phyloP scores from a whole-genome alignment of 2,797 vertebrate genomes.

The Acanthis flammea region DNA sequence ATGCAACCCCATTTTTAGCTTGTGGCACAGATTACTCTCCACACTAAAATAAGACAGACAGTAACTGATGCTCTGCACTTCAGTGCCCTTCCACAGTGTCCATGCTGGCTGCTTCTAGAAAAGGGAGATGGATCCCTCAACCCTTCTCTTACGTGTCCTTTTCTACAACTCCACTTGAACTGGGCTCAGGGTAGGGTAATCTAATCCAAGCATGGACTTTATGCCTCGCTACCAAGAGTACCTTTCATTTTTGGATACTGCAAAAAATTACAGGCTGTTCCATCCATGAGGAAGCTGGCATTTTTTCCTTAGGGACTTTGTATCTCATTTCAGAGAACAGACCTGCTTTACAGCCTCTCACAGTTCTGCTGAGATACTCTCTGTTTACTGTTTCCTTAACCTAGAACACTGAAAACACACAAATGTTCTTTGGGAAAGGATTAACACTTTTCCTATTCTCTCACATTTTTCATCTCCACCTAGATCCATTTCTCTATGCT shows the following conservation, averaged over 20 bases:
- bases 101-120: background rate
- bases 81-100: background rate
- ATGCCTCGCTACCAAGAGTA: background rate
- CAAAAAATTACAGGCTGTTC: background rate
- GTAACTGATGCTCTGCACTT: background rate
- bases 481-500: background rate
- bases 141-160: background rate
- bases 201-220: background rate
- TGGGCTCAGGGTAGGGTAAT: no score
- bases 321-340: background rate
- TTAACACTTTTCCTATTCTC: background rate
- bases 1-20: background rate
- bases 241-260: background rate
- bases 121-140: background rate
- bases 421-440: background rate
- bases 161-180: background rate
- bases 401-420: background rate
- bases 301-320: background rate
- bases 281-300: background rate
- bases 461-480: background rate
- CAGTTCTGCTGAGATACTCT: background rate
- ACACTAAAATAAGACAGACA: background rate
- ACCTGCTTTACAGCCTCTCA: background rate
- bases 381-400: background rate
- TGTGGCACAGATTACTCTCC: background rate